These are phyloP conservation scores for Panopea generosa DNA, from an alignment of 2,888 invertebrate genomes.

Conservation along the genomic window DNA sequence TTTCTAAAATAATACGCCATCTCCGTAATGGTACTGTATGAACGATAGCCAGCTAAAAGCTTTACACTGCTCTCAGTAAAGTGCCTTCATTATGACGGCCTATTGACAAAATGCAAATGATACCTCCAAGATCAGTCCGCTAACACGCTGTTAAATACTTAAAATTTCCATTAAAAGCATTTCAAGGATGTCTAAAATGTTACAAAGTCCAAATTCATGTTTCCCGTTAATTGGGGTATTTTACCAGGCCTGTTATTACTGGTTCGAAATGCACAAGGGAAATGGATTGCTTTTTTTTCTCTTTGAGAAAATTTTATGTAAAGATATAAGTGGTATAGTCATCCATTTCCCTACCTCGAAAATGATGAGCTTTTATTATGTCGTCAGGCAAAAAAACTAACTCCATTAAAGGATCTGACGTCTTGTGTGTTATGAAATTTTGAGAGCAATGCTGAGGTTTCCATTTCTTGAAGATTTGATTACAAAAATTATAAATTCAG, in stretches of 20 bases:
- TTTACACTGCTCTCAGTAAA: conserved; percentile 61
- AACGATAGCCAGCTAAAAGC: conserved; percentile 62
- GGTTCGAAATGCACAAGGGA: conserved; percentile 28
- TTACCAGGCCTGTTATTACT: conserved; percentile 24
- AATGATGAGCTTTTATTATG: conserved; percentile 29
- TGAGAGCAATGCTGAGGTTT: too few relatives aligned
- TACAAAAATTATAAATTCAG: too few relatives aligned
- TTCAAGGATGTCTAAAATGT: conserved; percentile 22
- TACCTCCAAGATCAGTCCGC: conserved; percentile 45
- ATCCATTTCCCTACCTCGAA: conserved; percentile 38
- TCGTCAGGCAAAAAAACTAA: conserved; percentile 24
- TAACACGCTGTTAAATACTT: conserved; percentile 53
- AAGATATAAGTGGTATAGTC: conserved; percentile 34
- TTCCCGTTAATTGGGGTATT: conserved; percentile 57
- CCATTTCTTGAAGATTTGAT: too few relatives aligned
- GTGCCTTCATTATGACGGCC: conserved; percentile 56
- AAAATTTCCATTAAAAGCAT: conserved; percentile 62
- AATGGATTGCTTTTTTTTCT: conserved; percentile 36
- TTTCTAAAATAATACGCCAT: conserved; percentile 58
- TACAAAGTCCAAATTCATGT: conserved; percentile 53
- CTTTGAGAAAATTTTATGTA: conserved; percentile 42
- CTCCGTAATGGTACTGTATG: conserved; percentile 41
- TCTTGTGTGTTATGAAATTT: too few relatives aligned
- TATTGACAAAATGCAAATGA: conserved; percentile 64
- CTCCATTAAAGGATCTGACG: conserved; percentile 19